Base-by-base conservation (phyloP, 2,797 vertebrate genomes). In the Typhlichthys eigenmanni region DNA sequence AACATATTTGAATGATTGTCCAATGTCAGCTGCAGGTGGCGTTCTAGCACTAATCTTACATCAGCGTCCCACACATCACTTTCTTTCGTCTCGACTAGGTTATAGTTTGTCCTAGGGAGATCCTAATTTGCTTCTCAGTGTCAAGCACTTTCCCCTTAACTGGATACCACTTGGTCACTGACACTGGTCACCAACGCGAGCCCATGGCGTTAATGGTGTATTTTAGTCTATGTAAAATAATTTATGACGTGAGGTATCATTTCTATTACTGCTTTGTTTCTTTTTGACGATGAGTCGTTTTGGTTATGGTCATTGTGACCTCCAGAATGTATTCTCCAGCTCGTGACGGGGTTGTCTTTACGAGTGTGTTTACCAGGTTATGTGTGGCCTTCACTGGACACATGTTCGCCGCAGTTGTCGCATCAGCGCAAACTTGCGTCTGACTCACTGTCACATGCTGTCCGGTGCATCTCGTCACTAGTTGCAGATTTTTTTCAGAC, bases 381-480 rank as follows among this genome's bases (percentile, higher is more conserved):
- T 79, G 67, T 85, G 78, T 62, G 79, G 68, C 24, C 11, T 29
- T 32, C 19, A 24, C 49, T 2, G 68, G 67, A 75, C 61, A 62
- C 59, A 75, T 73, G 74, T 62, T 68, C 47, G 49, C 61, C n/a
- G 47, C 64, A 48, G 63, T 72, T 66, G 71, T 70, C 11, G 76
- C 79, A 78, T 77, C 69, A 38, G 34, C 14, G 10, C 48, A 32
- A 77, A 29, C 68, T 59, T 17, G 69, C 54, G 58, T 80, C 58
- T 87, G 82, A 87, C 83, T 88, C 85, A 88, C 73, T 69, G 0
- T 64, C 80, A 69, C 74, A 68, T 57, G 75, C 57, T 62, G 59
- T 43, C 66, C n/a, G 51, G 43, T 58, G 67, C 52, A 38, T 4
- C 16, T 67, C 54, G 5, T 58, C 17, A 48, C 49, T 65, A 2